Evolutionary conservation across 2,888 invertebrate species (phyloP).

Genomic region (Leucophora obtusa): DNA sequence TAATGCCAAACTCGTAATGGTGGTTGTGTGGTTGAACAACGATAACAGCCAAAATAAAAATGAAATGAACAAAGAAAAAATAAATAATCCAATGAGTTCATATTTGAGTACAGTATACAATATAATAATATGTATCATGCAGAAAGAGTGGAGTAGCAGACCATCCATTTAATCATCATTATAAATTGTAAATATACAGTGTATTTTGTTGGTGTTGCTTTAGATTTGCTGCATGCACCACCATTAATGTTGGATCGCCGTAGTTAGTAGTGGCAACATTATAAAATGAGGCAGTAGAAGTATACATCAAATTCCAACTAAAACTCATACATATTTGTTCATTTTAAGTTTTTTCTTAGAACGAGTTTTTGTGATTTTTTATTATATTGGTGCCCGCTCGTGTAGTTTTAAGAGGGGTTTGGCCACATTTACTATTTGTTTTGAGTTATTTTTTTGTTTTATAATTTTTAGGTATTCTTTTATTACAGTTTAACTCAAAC

Average conservation of each 20-base stretch:
- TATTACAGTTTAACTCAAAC: slow-evolving; percentile 3
- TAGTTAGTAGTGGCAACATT: background rate
- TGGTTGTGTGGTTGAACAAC: slow-evolving; percentile 67
- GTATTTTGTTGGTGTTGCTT: slow-evolving; percentile 12
- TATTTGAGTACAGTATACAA: slow-evolving; percentile 42
- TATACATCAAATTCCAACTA: slow-evolving; percentile 58
- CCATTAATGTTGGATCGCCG: slow-evolving; percentile 48
- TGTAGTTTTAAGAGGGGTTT: slow-evolving; percentile 18
- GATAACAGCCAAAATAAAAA: slow-evolving; percentile 52
- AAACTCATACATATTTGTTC: slow-evolving; percentile 16
- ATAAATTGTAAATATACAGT: slow-evolving; percentile 18
- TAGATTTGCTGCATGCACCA: background rate
- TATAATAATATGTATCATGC: slow-evolving; percentile 4
- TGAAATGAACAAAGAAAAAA: slow-evolving; percentile 46
- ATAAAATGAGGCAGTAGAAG: background rate
- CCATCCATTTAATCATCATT: slow-evolving; percentile 60
- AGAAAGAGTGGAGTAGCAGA: slow-evolving; percentile 19
- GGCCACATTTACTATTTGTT: slow-evolving; percentile 16
- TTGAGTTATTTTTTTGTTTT: background rate
- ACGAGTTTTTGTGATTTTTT: background rate
- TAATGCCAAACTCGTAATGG: slow-evolving; percentile 71
- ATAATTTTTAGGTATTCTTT: slow-evolving; percentile 9
- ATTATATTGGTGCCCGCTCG: background rate
- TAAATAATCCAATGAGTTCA: slow-evolving; percentile 41
- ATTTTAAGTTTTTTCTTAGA: slow-evolving; percentile 11